These are phyloP conservation scores for Ruditapes philippinarum DNA, from an alignment of 1,140 invertebrate species.

Conservation along the genomic window DNA sequence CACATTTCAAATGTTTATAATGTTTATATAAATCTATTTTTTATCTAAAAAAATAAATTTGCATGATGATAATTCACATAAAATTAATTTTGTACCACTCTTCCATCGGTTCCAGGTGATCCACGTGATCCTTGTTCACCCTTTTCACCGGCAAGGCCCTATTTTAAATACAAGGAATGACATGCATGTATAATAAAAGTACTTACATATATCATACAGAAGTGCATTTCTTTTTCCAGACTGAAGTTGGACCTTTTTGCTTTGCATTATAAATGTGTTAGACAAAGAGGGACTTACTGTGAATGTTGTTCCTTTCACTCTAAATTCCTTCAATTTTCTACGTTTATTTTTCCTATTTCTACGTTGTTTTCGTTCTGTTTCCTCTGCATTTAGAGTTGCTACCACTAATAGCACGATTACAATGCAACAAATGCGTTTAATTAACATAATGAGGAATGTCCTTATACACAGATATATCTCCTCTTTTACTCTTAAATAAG, in stretches of 20 bases:
- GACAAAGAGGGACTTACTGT: constrained; percentile 13
- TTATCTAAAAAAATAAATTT: too few species aligned
- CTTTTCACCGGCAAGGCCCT: constrained; percentile 36
- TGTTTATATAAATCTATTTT: too few species aligned
- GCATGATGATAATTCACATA: too few species aligned
- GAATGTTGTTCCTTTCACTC: background rate
- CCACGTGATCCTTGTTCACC: constrained; percentile 24
- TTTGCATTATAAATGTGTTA: too few species aligned
- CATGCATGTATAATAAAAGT: too few species aligned
- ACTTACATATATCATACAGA: too few species aligned
- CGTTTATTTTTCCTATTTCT: constrained; percentile 39
- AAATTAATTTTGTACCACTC: constrained; percentile 11
- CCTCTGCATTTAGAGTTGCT: background rate
- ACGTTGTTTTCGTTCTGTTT: background rate
- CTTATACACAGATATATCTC: background rate
- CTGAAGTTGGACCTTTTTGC: background rate
- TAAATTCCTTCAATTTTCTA: constrained; percentile 37
- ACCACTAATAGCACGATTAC: background rate
- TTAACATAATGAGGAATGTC: background rate
- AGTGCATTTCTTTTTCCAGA: too few species aligned
- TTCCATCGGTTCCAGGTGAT: constrained; percentile 10
- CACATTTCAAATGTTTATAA: too few species aligned
- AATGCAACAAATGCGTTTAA: background rate
- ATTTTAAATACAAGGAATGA: too few species aligned
- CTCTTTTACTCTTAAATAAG: background rate